These are phyloP conservation scores for Anseranas semipalmata DNA, from an alignment of 2,113 vertebrate genomes.

Conservation along the genomic window DNA sequence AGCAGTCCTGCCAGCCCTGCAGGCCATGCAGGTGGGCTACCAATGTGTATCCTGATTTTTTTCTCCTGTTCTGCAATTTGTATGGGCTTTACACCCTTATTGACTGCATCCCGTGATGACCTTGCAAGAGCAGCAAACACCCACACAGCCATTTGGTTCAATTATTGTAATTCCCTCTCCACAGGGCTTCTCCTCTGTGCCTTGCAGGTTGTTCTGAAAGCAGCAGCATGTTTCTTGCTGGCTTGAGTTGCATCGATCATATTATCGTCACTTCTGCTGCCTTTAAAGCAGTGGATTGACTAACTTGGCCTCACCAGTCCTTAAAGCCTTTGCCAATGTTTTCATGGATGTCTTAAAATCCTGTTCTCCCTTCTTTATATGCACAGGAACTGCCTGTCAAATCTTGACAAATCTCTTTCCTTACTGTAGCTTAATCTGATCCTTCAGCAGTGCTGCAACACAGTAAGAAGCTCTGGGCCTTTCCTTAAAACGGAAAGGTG, in stretches of 20 bases:
- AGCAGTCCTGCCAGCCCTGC: background rate
- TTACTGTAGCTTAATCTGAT: background rate
- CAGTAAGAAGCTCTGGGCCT: background rate
- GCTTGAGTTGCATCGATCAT: background rate
- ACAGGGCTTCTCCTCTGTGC: background rate
- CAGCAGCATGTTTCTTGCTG: background rate
- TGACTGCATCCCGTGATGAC: slow-evolving; percentile 20
- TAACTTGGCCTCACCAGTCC: background rate
- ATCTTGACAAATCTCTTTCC: background rate
- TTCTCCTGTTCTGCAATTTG: background rate
- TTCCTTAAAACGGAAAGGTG: background rate
- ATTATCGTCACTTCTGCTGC: slow-evolving; percentile 8
- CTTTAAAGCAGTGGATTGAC: slow-evolving; percentile 3
- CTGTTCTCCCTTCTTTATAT: background rate
- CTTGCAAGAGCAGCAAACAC: slow-evolving; percentile 12
- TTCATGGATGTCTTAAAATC: background rate
- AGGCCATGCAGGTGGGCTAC: background rate
- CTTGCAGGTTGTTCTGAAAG: slow-evolving; percentile 20
- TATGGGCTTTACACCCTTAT: background rate
- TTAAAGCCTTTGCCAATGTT: background rate
- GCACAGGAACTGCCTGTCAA: background rate
- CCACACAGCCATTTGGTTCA: slow-evolving; percentile 20
- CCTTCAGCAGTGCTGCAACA: background rate
- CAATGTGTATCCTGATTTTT: background rate
- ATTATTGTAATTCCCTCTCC: slow-evolving; percentile 51